Base-by-base conservation (phyloP, 2,113 vertebrate genomes). In the Cephalopterus ornatus region DNA sequence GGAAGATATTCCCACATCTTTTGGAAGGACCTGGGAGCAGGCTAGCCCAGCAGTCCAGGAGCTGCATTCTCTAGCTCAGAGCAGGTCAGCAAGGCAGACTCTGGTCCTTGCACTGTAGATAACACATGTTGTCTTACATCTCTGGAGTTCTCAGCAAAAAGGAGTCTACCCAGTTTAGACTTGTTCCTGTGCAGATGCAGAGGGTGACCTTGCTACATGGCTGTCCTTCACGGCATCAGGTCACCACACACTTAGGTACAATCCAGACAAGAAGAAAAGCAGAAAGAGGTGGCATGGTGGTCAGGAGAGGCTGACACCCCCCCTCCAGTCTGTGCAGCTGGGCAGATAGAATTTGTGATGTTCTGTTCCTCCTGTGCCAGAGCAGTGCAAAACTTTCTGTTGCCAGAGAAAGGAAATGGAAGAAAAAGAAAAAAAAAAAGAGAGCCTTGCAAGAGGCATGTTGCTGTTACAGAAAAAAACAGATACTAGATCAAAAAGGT, bases 401-500 rank as follows among this genome's bases (percentile, higher is more conserved):
- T 74, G 50, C 67, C 80, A 72, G 53, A 65, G 46, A 71, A 61
- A 20, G 18, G 32, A 50, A 73, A 46, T 12, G 8, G 16, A 9
- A 49, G 10, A 61, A n/a, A 47, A 49, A 58, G 19, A 16, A 11
- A 33, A 17, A 12, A 27, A 35, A 8, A 4, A 55, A 4, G 9
- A 52, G 74, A 92, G 73, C 26, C 26, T 77, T 94, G 65, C 12
- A 22, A 91, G 68, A 82, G 49, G 78, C n/a, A 4, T 72, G 85
- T 88, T 92, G 90, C 93, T 96, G 44, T 89, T 93, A 87, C 65
- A 82, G 92, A 52, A 85, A 97, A 97, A 97, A 97, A 91, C 93
- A 98, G 94, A 98, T 82, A 95, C 96, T 89, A 97, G 95, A 98
- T 98, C 97, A 98, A 98, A 98, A 98, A 97, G 96, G 89, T 97